phyloP scores from a whole-genome alignment of 2,797 vertebrate genomes.

The Sebastiscus tertius region DNA sequence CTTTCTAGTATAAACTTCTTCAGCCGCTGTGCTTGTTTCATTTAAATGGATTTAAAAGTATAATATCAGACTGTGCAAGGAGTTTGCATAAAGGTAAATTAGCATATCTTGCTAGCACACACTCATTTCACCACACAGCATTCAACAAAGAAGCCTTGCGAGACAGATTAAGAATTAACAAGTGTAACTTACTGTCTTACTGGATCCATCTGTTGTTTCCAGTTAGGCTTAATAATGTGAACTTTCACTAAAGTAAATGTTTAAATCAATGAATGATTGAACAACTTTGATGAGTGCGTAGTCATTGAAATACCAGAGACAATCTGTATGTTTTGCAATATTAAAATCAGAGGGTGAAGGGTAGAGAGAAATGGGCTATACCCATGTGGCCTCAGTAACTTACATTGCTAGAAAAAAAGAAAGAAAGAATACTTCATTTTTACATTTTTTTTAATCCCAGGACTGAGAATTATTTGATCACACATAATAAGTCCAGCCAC shows the following conservation, averaged over 20 bases:
- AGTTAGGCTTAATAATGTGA: conserved; percentile 61
- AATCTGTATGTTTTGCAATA: conserved; percentile 72
- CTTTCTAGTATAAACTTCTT: conserved; percentile 25
- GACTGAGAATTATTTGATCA: conserved; percentile 83
- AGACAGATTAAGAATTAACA: conserved; percentile 47
- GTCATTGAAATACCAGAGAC: conserved; percentile 64
- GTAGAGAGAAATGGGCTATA: conserved; percentile 51
- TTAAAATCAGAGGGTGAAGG: conserved; percentile 69
- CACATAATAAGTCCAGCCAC: conserved; percentile 79
- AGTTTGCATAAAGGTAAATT: conserved; percentile 24
- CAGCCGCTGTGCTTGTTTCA: conserved; percentile 2
- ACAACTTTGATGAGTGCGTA: conserved; percentile 53
- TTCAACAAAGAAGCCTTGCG: conserved; percentile 14
- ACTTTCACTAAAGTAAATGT: conserved; percentile 76
- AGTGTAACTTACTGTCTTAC: conserved; percentile 24
- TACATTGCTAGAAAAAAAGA: conserved; percentile 60
- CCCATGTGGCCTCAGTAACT: conserved; percentile 73
- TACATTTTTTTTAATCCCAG: conserved; percentile 64
- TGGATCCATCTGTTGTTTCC: conserved; percentile 66
- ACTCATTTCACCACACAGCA: conserved; percentile 1
- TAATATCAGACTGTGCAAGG: conserved; percentile 14
- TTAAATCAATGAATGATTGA: conserved; percentile 76
- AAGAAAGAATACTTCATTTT: conserved; percentile 54
- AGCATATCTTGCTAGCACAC: conserved; percentile 19
- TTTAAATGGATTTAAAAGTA: conserved; percentile 37